These are phyloP conservation scores for Amblyteles armatorius DNA, from an alignment of 2,888 invertebrate species.

Conservation along the genomic window DNA sequence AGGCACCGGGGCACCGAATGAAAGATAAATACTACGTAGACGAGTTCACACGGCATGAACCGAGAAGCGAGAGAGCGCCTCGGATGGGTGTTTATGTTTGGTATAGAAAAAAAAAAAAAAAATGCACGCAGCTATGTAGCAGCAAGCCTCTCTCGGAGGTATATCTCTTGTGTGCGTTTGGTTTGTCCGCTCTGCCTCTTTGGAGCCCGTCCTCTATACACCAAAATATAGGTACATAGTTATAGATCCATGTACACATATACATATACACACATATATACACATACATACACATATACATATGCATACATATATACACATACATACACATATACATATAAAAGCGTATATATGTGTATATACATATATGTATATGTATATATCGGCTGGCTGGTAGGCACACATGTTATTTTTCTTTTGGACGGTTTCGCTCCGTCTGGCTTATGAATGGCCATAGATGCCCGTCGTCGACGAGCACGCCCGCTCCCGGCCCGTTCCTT, in stretches of 20 bases:
- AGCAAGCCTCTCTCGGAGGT: background rate
- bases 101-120: slow-evolving; percentile 45
- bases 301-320: too few species aligned
- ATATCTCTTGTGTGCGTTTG: slow-evolving; percentile 1
- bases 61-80: slow-evolving; percentile 25
- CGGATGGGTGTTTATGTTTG: slow-evolving; percentile 55
- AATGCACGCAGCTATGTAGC: background rate
- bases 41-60: slow-evolving; percentile 54
- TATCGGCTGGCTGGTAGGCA: slow-evolving; percentile 16
- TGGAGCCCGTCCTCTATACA: background rate
- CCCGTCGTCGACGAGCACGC: slow-evolving; percentile 49
- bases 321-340: too few species aligned
- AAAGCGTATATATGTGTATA: background rate
- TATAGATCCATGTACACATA: background rate
- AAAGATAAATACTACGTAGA: slow-evolving; percentile 52
- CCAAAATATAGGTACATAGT: background rate
- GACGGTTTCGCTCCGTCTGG: slow-evolving; percentile 66
- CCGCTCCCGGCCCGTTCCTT: slow-evolving; percentile 35
- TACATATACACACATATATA: background rate
- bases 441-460: slow-evolving; percentile 67
- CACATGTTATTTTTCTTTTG: slow-evolving; percentile 55
- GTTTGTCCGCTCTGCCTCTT: background rate
- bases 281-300: too few species aligned
- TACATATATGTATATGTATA: background rate
- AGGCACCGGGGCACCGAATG: slow-evolving; percentile 8